Conservation (phyloP, 2,888 invertebrate genomes). For the Escarpia spicata region DNA sequence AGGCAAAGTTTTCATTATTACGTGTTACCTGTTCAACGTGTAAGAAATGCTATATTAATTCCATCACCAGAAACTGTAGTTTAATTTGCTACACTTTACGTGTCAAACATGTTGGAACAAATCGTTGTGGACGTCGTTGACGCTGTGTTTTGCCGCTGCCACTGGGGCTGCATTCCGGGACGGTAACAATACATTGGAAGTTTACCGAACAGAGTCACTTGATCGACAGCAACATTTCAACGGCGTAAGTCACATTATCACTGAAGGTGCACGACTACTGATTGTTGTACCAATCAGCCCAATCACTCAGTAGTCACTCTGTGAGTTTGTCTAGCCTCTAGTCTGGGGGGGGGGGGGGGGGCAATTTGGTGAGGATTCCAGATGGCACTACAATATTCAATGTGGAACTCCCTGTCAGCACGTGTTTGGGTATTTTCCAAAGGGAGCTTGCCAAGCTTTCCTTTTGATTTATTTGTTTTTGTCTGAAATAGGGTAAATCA, state of each 20-base stretch:
- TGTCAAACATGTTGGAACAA: conserved; percentile 6
- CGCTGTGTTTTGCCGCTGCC: background rate
- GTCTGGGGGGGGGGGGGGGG: no score
- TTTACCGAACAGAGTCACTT: background rate
- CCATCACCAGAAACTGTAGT: background rate
- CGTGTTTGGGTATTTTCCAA: no score
- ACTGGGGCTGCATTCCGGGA: background rate
- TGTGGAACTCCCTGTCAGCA: no score
- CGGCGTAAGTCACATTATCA: background rate
- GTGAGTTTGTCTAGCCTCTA: no score
- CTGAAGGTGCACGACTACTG: no score
- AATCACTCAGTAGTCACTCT: no score
- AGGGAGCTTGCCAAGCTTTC: no score
- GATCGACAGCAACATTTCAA: background rate
- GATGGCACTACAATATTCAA: no score
- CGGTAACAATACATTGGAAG: background rate
- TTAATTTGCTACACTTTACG: background rate
- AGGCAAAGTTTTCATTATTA: background rate
- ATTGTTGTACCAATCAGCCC: no score
- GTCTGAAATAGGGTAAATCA: no score
- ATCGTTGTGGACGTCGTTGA: background rate
- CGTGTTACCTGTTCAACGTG: background rate
- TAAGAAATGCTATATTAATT: background rate
- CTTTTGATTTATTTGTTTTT: no score
- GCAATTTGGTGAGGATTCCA: no score